Base-by-base conservation (phyloP, 1,140 invertebrate genomes). In the Asbolus verrucosus region DNA sequence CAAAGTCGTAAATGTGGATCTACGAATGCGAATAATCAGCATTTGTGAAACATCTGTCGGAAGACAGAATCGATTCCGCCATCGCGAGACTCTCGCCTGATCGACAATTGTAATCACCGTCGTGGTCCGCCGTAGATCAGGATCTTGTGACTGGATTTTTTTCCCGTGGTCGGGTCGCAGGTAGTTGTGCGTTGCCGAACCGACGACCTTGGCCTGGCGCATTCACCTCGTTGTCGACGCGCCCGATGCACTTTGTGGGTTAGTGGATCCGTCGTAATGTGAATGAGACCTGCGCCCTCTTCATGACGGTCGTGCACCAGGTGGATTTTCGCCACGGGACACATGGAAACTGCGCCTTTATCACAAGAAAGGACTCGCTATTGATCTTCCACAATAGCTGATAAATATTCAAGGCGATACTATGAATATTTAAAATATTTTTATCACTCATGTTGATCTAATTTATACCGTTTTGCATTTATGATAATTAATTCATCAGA, bases 221-320 rank as follows among this genome's bases (percentile, higher is more conserved):
- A 33, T 72, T 72, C 71, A 72, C 71, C 71, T 72, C n/a, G n/a
- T n/a, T 27, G 21, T 16, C 33, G 71, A 30, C 67, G 71, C 67
- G 59, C 66, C 67, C 67, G 71, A 60, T 69, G 41, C 62, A 72
- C 67, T 72, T 67, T 65, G 39, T 72, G 54, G 71, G 71, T 72
- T 72, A 72, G 71, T 72, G 67, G 71, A 65, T 59, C 61, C 61
- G 11, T 36, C 33, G 66, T 59, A 46, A 9, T 38, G 33, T 2
- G n/a, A 38, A 16, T 43, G 13, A 6, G 39, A 43, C 43, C n/a
- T 30, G 46, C 33, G 33, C 33, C 33, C 6, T 36, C n/a, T n/a
- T n/a, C n/a, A 8, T n/a, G 41, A 46, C 16, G 6, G 4, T 30
- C 27, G 9, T 54, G 46, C 46, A 54, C 46, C 46, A 50, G 15